Conservation (phyloP, 2,797 vertebrate species). For the Rhabdophis nuchalis region DNA sequence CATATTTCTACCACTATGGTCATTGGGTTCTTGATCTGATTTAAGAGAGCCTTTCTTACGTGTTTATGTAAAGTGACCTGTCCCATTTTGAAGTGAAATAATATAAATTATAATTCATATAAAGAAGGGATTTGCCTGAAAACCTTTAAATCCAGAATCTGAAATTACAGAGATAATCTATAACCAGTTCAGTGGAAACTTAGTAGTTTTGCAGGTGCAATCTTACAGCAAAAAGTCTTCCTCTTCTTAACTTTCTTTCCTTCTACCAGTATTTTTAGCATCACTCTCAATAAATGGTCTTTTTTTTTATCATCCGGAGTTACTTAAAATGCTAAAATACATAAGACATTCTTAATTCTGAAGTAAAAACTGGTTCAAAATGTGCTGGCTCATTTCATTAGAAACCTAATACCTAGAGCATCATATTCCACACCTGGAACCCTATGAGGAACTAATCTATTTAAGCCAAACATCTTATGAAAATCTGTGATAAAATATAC, state of each 20-base stretch:
- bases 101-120: not conserved
- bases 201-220: not conserved
- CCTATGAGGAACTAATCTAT: not conserved
- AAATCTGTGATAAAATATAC: not conserved
- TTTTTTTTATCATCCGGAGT: not conserved
- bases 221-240: conserved; percentile 11
- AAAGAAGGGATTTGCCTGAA: not conserved
- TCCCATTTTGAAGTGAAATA: not conserved
- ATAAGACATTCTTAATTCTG: not conserved
- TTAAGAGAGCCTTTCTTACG: not conserved
- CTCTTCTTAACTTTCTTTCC: not conserved
- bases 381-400: not conserved
- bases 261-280: not conserved
- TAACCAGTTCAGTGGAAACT: not conserved
- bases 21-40: not conserved
- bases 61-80: not conserved
- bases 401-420: not conserved
- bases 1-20: not conserved
- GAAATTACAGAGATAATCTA: not conserved
- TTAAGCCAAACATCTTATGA: not conserved
- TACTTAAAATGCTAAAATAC: rapidly evolving
- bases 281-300: not conserved
- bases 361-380: not conserved
- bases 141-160: not conserved
- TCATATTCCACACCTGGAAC: rapidly evolving